Evolutionary conservation across 1,140 invertebrate genomes (phyloP).

Genomic region (Drosophila lowei): DNA sequence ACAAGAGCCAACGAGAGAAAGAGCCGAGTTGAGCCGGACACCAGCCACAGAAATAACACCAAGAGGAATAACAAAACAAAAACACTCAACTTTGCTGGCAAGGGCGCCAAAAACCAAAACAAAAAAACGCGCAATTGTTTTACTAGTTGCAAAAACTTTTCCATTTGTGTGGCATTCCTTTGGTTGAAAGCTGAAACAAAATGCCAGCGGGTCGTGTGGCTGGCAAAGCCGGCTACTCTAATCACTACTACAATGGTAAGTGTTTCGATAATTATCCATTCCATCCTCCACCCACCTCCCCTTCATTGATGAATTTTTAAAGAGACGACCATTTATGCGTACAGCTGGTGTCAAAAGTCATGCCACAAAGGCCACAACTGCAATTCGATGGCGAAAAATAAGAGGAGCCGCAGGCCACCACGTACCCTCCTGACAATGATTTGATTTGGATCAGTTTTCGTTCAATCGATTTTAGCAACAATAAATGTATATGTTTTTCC

Average conservation of each 20-base stretch:
- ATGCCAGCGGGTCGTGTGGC: slow-evolving; percentile 87
- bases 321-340: too few species aligned
- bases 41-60: not conserved
- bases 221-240: slow-evolving; percentile 88
- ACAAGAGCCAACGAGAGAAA: slow-evolving; percentile 6
- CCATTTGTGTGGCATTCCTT: not conserved
- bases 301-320: too few species aligned
- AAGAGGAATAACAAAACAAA: not conserved
- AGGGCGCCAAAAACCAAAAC: slow-evolving; percentile 13
- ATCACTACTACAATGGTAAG: slow-evolving; percentile 87
- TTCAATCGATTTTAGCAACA: too few species aligned
- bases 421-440: too few species aligned
- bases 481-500: too few species aligned
- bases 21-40: not conserved
- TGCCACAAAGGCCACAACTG: too few species aligned
- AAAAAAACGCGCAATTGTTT: slow-evolving; percentile 13
- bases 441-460: too few species aligned
- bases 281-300: too few species aligned
- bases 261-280: not conserved
- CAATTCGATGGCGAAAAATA: too few species aligned
- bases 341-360: too few species aligned
- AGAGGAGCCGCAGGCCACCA: too few species aligned
- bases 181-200: slow-evolving; percentile 35
- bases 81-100: slow-evolving; percentile 34
- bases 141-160: slow-evolving; percentile 6